Evolutionary conservation across 2,888 invertebrate genomes (phyloP).

Genomic region (Autographa pulchrina): DNA sequence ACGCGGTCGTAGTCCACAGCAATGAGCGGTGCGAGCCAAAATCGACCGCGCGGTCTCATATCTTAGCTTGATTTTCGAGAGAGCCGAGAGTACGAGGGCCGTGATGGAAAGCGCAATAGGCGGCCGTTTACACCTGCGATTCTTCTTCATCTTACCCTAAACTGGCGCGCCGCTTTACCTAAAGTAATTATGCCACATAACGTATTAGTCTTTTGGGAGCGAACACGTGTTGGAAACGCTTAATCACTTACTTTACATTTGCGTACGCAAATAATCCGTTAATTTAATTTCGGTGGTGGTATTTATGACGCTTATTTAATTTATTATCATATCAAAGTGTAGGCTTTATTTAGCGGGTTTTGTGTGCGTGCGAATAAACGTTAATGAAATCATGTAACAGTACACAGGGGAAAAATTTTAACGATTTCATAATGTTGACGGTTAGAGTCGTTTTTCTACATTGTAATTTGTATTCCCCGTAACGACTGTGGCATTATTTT

Average conservation of each 20-base stretch:
- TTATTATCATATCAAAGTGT: slow-evolving; percentile 87
- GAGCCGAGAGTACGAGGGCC: slow-evolving; percentile 60
- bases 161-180: slow-evolving; percentile 84
- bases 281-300: slow-evolving; percentile 85
- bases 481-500: slow-evolving; percentile 58
- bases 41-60: slow-evolving; percentile 72
- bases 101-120: slow-evolving; percentile 86
- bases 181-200: slow-evolving; percentile 88
- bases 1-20: slow-evolving; percentile 67
- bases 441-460: slow-evolving; percentile 73
- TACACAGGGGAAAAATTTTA: slow-evolving; percentile 79
- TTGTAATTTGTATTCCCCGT: slow-evolving; percentile 66
- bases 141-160: slow-evolving; percentile 88
- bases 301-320: slow-evolving; percentile 87
- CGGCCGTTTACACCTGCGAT: slow-evolving; percentile 87
- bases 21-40: slow-evolving; percentile 71
- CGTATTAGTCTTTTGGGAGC: slow-evolving; percentile 88
- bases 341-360: slow-evolving; percentile 81
- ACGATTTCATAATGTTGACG: slow-evolving; percentile 77
- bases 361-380: slow-evolving; percentile 83
- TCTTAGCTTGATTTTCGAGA: slow-evolving; percentile 72
- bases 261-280: slow-evolving; percentile 87
- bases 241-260: slow-evolving; percentile 88
- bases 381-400: slow-evolving; percentile 81
- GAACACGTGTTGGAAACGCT: slow-evolving; percentile 86